Percentiles rank a stretch among this genome's conserved stretches.
Evolutionary conservation across 2,797 vertebrate genomes (phyloP).

Genomic region (Takifugu ocellatus): DNA sequence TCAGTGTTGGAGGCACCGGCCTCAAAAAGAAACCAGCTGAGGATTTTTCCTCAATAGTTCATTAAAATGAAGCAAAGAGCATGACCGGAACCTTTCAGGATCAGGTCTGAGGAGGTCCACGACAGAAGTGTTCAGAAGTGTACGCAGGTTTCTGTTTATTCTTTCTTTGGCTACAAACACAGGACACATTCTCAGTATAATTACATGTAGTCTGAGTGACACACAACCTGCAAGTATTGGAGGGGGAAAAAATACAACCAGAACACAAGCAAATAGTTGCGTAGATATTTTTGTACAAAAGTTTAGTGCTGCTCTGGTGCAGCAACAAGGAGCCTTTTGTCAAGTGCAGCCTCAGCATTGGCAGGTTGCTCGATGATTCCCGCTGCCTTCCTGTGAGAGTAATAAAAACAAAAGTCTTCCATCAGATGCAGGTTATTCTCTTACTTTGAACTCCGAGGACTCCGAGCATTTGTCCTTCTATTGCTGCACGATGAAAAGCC

Average conservation of each 20-base stretch:
- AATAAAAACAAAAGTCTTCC: constrained; percentile 18
- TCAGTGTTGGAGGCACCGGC: too few relatives aligned
- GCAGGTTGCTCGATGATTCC: neutral
- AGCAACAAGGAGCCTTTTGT: constrained; percentile 27
- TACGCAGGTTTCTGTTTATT: constrained; percentile 40
- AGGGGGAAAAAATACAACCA: constrained; percentile 29
- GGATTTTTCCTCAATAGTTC: too few relatives aligned
- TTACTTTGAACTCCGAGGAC: constrained; percentile 20
- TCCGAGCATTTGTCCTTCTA: constrained; percentile 22
- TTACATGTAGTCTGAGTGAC: constrained; percentile 33
- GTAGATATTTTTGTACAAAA: constrained; percentile 42
- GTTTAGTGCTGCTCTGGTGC: constrained; percentile 27
- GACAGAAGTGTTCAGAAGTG: too few relatives aligned
- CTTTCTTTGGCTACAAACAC: constrained; percentile 43
- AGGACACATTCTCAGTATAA: constrained; percentile 47
- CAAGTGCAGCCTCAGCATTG: constrained; percentile 31
- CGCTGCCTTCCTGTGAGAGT: constrained; percentile 18
- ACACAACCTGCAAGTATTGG: constrained; percentile 33
- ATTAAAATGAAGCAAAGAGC: too few relatives aligned
- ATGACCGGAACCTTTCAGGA: too few relatives aligned
- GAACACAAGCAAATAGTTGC: constrained; percentile 35
- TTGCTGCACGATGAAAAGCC: constrained; percentile 38
- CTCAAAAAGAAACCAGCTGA: too few relatives aligned
- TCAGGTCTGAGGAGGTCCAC: too few relatives aligned
- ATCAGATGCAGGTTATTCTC: constrained; percentile 20